Evolutionary conservation across 2,888 invertebrate genomes (phyloP).

Genomic region (Rhopalosiphum nymphaeae): DNA sequence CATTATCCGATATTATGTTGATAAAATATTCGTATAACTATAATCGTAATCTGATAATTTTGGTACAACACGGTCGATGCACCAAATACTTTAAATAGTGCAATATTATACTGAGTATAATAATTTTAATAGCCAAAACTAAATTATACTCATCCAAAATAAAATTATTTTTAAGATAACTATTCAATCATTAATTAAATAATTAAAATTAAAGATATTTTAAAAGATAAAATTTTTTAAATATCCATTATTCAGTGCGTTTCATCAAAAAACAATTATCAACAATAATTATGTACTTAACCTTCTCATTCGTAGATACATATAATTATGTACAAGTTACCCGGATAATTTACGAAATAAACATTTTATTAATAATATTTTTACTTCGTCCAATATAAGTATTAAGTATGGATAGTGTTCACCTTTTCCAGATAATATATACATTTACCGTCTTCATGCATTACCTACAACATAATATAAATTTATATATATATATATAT

Average conservation of each 20-base stretch:
- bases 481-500: background rate
- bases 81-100: background rate
- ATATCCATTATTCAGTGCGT: background rate
- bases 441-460: background rate
- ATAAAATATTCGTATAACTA: background rate
- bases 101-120: background rate
- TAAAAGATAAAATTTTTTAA: background rate
- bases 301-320: background rate
- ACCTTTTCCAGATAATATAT: background rate
- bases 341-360: background rate
- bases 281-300: background rate
- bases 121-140: background rate
- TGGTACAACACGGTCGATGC: background rate
- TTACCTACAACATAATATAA: background rate
- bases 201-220: too few relatives aligned
- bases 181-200: too few relatives aligned
- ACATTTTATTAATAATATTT: background rate
- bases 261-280: background rate
- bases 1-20: background rate
- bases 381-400: background rate
- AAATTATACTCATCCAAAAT: background rate
- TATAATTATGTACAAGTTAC: background rate
- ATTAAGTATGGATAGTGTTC: background rate
- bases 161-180: background rate
- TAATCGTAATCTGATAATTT: background rate